A percentile compares a stretch with the other conserved stretches of the same genome.
Conservation (phyloP, 2,797 vertebrate species). For the Dicrostonyx torquatus region DNA sequence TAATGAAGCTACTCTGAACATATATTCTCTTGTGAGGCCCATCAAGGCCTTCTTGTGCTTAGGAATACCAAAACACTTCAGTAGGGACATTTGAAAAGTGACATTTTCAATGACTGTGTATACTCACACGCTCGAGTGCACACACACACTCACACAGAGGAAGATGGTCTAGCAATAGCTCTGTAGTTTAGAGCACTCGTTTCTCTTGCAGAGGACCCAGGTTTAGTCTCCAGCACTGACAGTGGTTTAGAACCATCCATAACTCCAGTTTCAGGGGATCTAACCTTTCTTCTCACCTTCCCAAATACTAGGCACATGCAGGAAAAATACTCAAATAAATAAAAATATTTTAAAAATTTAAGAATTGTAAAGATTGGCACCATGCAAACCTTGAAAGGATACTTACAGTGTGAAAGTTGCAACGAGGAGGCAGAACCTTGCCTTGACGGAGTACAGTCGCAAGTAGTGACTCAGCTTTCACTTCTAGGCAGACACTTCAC, state of each 20-base stretch:
- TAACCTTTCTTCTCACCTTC: neutral
- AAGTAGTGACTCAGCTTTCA: neutral
- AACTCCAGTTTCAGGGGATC: neutral
- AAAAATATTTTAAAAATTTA: neutral
- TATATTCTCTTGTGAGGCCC: neutral
- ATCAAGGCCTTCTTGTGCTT: neutral
- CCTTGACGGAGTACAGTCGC: neutral
- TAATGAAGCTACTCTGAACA: neutral
- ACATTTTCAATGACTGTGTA: no score
- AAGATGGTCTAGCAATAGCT: neutral
- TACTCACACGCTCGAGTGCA: neutral
- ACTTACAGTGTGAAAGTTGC: neutral
- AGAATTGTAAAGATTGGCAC: neutral
- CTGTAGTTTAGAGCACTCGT: neutral
- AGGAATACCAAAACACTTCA: neutral
- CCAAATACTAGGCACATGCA: no score
- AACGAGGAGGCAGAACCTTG: neutral
- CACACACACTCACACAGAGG: neutral
- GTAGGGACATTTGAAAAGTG: neutral
- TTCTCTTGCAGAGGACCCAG: neutral
- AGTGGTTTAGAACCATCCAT: neutral
- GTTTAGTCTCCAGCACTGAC: no score
- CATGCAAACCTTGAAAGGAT: neutral
- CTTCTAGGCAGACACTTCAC: neutral
- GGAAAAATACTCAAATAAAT: neutral